Base-by-base conservation (phyloP, 2,113 vertebrate species). In the Urocynchramus pylzowi region DNA sequence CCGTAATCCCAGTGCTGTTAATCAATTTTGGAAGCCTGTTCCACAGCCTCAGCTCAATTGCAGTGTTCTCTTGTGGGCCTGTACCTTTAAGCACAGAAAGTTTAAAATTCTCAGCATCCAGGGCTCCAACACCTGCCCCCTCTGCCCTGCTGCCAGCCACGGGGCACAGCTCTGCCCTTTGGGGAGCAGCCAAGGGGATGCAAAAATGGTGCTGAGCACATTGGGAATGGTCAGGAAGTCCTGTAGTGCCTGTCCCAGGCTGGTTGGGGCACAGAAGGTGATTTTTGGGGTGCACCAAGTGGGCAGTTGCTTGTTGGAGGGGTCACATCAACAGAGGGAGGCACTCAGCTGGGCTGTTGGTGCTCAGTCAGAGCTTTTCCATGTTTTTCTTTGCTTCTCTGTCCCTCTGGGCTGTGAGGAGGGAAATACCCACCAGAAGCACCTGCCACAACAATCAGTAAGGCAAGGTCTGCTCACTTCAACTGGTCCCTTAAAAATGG, bases 151-250 rank as follows among this genome's bases (percentile, higher is more conserved):
- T 47, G 45, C 45, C 47, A 24, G 47, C 47, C 47, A 7, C 22
- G 47, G 47, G 47, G 22, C 47, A 49, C 22, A 23, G 17, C 13
- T 21, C 21, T 16, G 20, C 41, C 70, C 71, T 2, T 3, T 6
- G 53, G 53, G 53, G 5, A 8, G 14, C 11, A 23, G 33, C 42
- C 33, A 0, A 13, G 26, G 53, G 26, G 24, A 3, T 1, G 28
- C 28, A 30, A 11, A 39, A 76, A 1, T 0, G 7, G 42, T 3
- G 1, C 63, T 64, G 6, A 5, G 64, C 30, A 4, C 14, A 0
- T 16, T 17, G 50, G 81, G 77, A 81, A 52, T 0, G 7, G 17
- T 41, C 13, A 6, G 42, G 37, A 11, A n/a, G 35, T 33, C 16
- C 33, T 16, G 4, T n/a, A n/a, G n/a, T n/a, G n/a, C n/a, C 27